phyloP scores from a whole-genome alignment of 92 coral and sea anemone species.

The Meandrina meandrites region DNA sequence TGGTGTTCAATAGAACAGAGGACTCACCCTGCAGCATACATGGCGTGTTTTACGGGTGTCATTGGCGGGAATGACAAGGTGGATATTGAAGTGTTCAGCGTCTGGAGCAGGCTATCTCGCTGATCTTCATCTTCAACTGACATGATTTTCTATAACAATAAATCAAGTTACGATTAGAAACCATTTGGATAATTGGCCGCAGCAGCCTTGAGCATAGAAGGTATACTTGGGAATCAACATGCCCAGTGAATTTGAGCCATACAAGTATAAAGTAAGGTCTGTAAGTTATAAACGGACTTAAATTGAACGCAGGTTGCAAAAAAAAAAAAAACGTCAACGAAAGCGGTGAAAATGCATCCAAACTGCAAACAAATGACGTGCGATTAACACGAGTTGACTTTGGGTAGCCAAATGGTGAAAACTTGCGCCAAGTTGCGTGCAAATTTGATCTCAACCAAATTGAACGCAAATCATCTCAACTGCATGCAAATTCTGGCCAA shows the following conservation, averaged over 20 bases:
- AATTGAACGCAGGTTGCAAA: no score
- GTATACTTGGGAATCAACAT: neutral
- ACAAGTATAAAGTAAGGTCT: no score
- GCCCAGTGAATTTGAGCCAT: neutral
- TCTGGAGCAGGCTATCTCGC: conserved; percentile 77
- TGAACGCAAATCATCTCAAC: no score
- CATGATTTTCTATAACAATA: conserved; percentile 73
- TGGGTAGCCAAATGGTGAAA: no score
- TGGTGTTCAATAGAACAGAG: neutral
- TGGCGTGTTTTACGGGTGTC: conserved; percentile 87
- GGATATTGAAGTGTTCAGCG: conserved; percentile 71
- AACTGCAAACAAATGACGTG: neutral
- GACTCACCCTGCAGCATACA: conserved; percentile 96
- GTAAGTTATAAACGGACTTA: no score
- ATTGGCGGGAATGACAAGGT: conserved; percentile 88
- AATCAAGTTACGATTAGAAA: neutral
- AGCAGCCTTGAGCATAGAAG: neutral
- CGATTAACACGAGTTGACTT: no score
- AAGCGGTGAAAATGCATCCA: no score
- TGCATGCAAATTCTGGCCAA: neutral
- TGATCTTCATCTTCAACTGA: conserved; percentile 80
- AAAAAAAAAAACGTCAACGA: no score
- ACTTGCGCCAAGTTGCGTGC: no score
- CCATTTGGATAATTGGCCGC: neutral
- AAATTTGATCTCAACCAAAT: no score